Evolutionary conservation across 2,113 vertebrate species (phyloP).

Genomic region (Hemiprocne comata): DNA sequence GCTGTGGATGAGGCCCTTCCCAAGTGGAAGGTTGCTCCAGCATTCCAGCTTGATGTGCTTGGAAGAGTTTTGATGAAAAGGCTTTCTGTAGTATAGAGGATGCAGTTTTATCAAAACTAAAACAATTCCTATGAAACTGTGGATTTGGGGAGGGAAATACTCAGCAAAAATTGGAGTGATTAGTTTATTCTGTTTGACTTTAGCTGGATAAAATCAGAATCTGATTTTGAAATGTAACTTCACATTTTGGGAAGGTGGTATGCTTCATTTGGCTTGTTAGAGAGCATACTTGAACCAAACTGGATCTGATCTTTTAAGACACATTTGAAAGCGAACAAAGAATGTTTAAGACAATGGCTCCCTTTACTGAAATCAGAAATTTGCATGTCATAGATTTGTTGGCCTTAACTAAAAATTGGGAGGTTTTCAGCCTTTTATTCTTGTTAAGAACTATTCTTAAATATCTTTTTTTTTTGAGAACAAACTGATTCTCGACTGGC

Average conservation of each 20-base stretch:
- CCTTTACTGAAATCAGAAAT: neutral
- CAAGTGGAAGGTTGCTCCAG: neutral
- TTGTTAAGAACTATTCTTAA: neutral
- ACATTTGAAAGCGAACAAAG: neutral
- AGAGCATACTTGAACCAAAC: neutral
- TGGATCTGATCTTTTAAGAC: neutral
- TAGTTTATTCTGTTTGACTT: neutral
- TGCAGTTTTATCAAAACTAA: neutral
- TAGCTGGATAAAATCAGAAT: neutral
- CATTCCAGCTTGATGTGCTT: neutral
- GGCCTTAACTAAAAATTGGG: neutral
- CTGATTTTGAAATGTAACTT: neutral
- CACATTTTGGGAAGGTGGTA: neutral
- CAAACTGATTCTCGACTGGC: neutral
- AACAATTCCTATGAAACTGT: neutral
- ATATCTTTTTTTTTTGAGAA: neutral
- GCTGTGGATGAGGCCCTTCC: neutral
- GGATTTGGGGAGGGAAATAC: too few relatives aligned
- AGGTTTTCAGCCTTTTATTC: neutral
- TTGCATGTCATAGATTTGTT: neutral
- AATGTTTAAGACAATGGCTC: neutral
- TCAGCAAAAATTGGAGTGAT: neutral
- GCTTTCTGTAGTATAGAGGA: neutral
- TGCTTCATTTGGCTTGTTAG: neutral
- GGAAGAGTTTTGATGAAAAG: neutral